Base-by-base conservation (phyloP, 2,797 vertebrate genomes). In the Onychomys torridus region DNA sequence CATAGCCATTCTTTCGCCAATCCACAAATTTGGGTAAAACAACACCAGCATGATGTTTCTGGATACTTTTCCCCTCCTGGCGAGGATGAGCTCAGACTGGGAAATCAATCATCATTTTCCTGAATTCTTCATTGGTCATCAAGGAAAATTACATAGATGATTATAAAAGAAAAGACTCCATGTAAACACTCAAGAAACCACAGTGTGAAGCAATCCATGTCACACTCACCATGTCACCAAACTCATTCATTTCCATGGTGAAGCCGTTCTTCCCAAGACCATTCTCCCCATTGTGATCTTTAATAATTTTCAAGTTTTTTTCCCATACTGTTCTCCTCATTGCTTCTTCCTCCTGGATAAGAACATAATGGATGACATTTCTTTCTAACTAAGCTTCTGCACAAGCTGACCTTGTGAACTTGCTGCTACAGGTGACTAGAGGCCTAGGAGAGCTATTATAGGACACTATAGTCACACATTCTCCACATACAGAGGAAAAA, bases 261-360 rank as follows among this genome's bases (percentile, higher is more conserved):
- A 46, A 84, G 59, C 29, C 59, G 34, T 84, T 84, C 40, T 65
- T 84, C 11, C 82, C 82, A 27, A 84, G 59, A 27, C 59, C 40
- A 34, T 84, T 32, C n/a, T 65, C 27, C 17, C 17, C 10, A 65
- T 84, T 84, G 59, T 84, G 82, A 1, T 46, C 9, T 92, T 99
- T 99, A 52, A 99, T 99, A 98, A 98, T 99, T 95, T 96, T 99
- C 98, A 99, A 61, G 91, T 99, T 99, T 95, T 99, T 99, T 98
- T 99, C 99, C 99, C 99, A 99, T 4, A 99, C 97, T 96, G 99
- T 95, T 85, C 99, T 98, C 95, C 99, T 99, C 99, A 99, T 99
- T 86, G 98, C 96, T 97, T 99, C 99, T 97, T 99, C 99, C 32
- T 98, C 99, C 99, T 99, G 86, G 88, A 87, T 57, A 94, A 81